A percentile compares a stretch with the other conserved stretches of the same genome.
phyloP scores from a whole-genome alignment of 2,797 vertebrate genomes.

The Sebastes trivittatus region DNA sequence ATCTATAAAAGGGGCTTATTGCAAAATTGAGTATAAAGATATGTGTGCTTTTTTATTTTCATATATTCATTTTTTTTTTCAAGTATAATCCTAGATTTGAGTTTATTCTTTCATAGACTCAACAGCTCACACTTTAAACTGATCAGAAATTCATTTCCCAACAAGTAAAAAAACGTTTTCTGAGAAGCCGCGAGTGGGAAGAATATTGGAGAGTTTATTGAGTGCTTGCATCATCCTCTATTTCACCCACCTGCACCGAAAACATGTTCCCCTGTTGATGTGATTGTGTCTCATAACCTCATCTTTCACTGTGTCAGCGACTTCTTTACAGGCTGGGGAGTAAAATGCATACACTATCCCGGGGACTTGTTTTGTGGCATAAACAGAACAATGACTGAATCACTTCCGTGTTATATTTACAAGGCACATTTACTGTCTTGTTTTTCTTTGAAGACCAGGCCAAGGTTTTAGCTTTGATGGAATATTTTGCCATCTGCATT shows the following conservation, averaged over 20 bases:
- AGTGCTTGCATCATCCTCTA: slow-evolving; percentile 39
- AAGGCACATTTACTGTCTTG: slow-evolving; percentile 25
- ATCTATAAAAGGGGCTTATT: neutral
- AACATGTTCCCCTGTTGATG: slow-evolving; percentile 23
- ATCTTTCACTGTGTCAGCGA: slow-evolving; percentile 39
- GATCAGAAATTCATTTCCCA: neutral
- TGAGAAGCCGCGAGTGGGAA: neutral
- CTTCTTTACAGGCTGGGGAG: slow-evolving; percentile 18
- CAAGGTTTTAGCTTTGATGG: slow-evolving; percentile 14
- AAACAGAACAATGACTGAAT: slow-evolving; percentile 13
- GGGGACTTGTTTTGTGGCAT: slow-evolving; percentile 9
- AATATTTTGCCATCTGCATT: slow-evolving; percentile 10
- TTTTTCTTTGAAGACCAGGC: slow-evolving; percentile 4
- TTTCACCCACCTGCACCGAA: slow-evolving; percentile 17
- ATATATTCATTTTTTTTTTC: neutral
- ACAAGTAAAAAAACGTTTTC: neutral
- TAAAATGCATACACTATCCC: neutral
- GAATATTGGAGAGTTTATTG: neutral
- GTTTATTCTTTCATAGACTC: neutral
- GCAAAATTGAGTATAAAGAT: neutral
- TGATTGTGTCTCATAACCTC: slow-evolving; percentile 39
- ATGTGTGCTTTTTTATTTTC: neutral
- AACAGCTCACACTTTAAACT: neutral
- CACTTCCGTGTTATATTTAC: slow-evolving; percentile 3
- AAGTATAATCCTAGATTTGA: neutral